Conservation (phyloP, 2,888 invertebrate species). For the Calliphora vomitoria region DNA sequence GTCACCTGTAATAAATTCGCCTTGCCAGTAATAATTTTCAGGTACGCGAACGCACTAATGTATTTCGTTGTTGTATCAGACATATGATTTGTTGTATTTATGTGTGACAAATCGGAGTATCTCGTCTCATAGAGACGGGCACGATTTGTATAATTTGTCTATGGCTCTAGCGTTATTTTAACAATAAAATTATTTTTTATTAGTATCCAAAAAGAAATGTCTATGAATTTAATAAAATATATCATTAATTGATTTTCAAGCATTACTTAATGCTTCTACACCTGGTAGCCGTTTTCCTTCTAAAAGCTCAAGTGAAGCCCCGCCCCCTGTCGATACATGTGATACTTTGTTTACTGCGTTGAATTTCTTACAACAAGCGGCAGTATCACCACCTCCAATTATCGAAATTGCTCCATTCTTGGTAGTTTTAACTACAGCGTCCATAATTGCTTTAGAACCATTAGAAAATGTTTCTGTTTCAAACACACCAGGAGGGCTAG, state of each 20-base stretch:
- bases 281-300: slow-evolving; percentile 96
- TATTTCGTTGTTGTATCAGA: too few relatives aligned
- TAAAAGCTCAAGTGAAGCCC: slow-evolving; percentile 95
- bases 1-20: too few relatives aligned
- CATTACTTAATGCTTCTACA: slow-evolving; percentile 89
- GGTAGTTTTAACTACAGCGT: slow-evolving; percentile 96
- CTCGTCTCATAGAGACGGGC: too few relatives aligned
- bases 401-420: slow-evolving; percentile 92
- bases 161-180: too few relatives aligned
- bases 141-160: too few relatives aligned
- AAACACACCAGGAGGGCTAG: slow-evolving; percentile 96
- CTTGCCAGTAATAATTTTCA: too few relatives aligned
- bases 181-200: too few relatives aligned
- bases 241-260: slow-evolving; percentile 74
- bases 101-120: too few relatives aligned
- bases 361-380: slow-evolving; percentile 98
- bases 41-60: too few relatives aligned
- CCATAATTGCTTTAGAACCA: slow-evolving; percentile 97
- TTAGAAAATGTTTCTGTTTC: slow-evolving; percentile 97
- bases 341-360: slow-evolving; percentile 97
- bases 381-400: slow-evolving; percentile 98
- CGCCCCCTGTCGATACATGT: slow-evolving; percentile 97
- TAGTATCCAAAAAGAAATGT: too few relatives aligned
- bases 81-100: too few relatives aligned
- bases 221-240: neutral